Conservation (phyloP, 1,140 invertebrate genomes). For the Teleogryllus occipitalis region DNA sequence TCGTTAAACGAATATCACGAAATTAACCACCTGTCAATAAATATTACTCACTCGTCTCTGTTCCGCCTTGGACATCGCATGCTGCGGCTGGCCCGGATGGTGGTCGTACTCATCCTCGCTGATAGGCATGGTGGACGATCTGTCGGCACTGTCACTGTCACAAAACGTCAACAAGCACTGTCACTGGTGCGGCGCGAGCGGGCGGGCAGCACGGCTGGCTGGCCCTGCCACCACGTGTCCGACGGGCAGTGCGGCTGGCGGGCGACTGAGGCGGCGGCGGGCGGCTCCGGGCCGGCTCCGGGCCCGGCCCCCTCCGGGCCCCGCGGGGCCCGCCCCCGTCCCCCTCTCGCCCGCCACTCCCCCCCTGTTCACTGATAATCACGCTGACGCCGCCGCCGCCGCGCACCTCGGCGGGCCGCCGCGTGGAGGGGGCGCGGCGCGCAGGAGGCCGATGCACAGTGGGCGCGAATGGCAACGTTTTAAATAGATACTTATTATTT, state of each 20-base stretch:
- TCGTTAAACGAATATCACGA: not conserved
- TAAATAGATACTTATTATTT: too few relatives aligned
- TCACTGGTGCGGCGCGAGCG: not conserved
- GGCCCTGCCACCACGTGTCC: not conserved
- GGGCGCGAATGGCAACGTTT: too few relatives aligned
- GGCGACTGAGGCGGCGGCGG: not conserved
- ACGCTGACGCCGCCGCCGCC: not conserved
- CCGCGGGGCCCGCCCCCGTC: too few relatives aligned
- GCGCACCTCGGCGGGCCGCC: not conserved
- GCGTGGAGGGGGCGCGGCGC: not conserved
- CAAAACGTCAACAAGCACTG: not conserved
- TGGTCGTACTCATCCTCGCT: conserved; percentile 13
- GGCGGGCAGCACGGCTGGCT: not conserved
- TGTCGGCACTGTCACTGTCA: not conserved
- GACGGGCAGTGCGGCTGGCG: not conserved
- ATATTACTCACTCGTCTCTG: conserved; percentile 11
- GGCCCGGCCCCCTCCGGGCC: too few relatives aligned
- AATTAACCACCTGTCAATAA: not conserved
- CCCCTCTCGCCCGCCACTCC: too few relatives aligned
- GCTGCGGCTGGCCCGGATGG: not conserved
- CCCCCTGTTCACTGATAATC: not conserved
- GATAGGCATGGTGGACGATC: not conserved
- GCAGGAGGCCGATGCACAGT: too few relatives aligned
- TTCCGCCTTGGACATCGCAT: conserved; percentile 16
- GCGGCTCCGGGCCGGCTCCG: too few relatives aligned